A percentile compares a stretch with the other conserved stretches of the same genome.
These are phyloP conservation scores for Apeira syringaria DNA, from an alignment of 2,888 invertebrate genomes.

Conservation along the genomic window DNA sequence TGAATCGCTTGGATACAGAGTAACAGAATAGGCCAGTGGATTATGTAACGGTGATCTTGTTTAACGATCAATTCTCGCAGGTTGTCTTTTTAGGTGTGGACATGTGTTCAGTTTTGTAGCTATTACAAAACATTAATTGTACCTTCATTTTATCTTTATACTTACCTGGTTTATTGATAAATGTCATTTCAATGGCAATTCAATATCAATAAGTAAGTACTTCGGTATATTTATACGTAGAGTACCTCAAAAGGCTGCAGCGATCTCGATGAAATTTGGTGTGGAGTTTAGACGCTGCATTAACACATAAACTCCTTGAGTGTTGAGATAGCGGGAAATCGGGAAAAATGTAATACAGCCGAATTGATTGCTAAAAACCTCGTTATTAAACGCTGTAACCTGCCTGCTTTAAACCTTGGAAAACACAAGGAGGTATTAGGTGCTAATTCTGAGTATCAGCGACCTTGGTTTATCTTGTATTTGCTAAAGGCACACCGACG, in stretches of 20 bases:
- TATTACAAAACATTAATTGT: constrained; percentile 6
- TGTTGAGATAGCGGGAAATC: no score
- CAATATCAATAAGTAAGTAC: background rate
- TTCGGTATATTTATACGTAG: background rate
- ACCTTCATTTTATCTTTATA: constrained; percentile 8
- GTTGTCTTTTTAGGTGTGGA: constrained; percentile 16
- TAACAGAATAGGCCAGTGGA: constrained; percentile 22
- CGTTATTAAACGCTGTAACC: no score
- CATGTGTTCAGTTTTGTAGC: constrained; percentile 22
- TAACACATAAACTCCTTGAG: no score
- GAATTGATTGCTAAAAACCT: no score
- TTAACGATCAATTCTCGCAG: constrained; percentile 19
- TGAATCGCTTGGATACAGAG: constrained; percentile 24
- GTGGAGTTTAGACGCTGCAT: no score
- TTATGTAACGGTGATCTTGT: constrained; percentile 35
- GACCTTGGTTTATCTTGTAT: constrained; percentile 48
- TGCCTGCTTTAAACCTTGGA: no score
- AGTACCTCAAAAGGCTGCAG: no score
- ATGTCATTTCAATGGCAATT: background rate
- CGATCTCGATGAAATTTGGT: no score
- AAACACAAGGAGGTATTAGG: constrained; percentile 4
- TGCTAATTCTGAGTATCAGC: constrained; percentile 23
- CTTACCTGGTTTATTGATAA: constrained; percentile 9
- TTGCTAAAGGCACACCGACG: constrained; percentile 41
- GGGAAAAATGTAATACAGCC: no score